Conservation (phyloP, 2,888 invertebrate genomes). For the Polymixis lichenea region DNA sequence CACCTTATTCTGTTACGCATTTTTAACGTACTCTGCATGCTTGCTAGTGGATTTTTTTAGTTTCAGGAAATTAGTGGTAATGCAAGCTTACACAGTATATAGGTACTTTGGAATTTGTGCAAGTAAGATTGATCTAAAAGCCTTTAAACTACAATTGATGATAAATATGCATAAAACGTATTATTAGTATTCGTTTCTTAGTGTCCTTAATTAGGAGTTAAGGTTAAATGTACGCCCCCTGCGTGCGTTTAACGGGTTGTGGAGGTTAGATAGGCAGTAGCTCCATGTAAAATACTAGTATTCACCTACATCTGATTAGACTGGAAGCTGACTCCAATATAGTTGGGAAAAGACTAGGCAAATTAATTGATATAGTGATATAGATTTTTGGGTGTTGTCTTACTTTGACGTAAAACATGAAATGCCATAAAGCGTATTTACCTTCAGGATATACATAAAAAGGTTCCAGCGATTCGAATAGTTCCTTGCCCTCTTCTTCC, state of each 20-base stretch:
- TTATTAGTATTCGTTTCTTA: neutral
- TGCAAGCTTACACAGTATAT: neutral
- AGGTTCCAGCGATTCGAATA: constrained; percentile 27
- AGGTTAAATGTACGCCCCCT: no score
- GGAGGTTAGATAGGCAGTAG: no score
- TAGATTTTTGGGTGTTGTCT: neutral
- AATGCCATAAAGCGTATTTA: constrained; percentile 4
- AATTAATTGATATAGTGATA: no score
- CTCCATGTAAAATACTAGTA: no score
- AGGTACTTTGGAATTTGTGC: neutral
- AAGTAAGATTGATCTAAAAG: neutral
- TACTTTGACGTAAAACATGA: neutral
- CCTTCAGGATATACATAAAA: constrained; percentile 36
- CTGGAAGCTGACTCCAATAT: no score
- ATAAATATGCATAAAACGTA: neutral
- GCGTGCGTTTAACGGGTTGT: no score
- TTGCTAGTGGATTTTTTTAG: neutral
- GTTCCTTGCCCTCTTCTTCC: constrained; percentile 25
- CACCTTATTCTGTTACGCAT: neutral
- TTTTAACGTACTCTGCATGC: neutral
- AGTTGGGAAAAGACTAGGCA: no score
- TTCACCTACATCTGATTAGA: no score
- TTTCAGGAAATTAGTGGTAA: neutral
- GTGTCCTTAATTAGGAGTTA: neutral
- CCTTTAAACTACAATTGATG: neutral